These are phyloP conservation scores for Formica selysi DNA, from an alignment of 1,140 invertebrate species.

Conservation along the genomic window DNA sequence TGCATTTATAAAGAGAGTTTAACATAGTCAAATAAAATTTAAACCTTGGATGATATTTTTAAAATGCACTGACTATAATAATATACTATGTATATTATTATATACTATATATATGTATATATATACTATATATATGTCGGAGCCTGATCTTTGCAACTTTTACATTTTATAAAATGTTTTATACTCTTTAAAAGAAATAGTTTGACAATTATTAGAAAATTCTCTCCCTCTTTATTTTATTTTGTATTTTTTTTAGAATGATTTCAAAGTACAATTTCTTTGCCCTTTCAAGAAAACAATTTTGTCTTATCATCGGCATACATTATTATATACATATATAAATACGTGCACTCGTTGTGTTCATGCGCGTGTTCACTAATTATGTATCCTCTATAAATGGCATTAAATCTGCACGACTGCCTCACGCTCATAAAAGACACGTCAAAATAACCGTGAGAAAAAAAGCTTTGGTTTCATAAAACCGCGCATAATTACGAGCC, in stretches of 20 bases:
- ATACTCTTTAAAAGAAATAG: not conserved
- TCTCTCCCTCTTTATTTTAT: not conserved
- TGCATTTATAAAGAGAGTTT: not conserved
- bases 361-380: constrained; percentile 43
- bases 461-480: constrained; percentile 64
- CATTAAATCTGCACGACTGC: constrained; percentile 60
- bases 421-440: constrained; percentile 68
- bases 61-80: not conserved
- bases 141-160: not conserved
- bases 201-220: not conserved
- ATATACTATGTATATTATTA: not conserved
- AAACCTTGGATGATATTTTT: not conserved
- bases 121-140: not conserved
- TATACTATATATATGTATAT: not conserved
- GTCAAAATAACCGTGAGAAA: constrained; percentile 62
- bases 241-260: not conserved
- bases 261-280: not conserved
- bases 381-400: constrained; percentile 55
- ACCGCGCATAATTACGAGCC: constrained; percentile 67
- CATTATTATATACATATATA: too few species aligned
- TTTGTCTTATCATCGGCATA: not conserved
- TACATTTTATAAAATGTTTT: not conserved
- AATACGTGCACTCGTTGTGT: not conserved
- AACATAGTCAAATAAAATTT: not conserved
- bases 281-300: not conserved